Percentiles rank a stretch among this genome's conserved stretches.
phyloP scores from a whole-genome alignment of 92 coral and sea anemone species.

The Porites evermanni region DNA sequence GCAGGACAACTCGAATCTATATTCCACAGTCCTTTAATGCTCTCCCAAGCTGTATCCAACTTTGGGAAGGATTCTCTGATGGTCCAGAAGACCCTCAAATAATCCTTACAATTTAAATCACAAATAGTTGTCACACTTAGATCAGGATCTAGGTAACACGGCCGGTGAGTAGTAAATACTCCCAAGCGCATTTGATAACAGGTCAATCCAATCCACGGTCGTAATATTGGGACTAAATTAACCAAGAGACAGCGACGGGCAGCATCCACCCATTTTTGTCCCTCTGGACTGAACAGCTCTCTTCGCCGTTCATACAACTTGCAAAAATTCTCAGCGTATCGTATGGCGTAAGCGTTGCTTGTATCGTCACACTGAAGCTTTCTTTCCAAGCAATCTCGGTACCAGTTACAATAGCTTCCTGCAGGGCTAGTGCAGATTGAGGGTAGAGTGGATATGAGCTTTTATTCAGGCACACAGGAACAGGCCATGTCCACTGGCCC shows the following conservation, averaged over 20 bases:
- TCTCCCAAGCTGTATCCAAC: conserved; percentile 56
- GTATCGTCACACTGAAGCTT: conserved; percentile 43
- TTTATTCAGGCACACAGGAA: conserved; percentile 44
- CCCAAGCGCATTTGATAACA: conserved; percentile 49
- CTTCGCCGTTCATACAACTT: conserved; percentile 14
- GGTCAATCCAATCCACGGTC: conserved; percentile 49
- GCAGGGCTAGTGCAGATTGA: conserved; percentile 35
- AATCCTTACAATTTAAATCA: conserved; percentile 53
- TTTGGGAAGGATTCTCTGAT: conserved; percentile 51
- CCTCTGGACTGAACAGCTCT: conserved; percentile 22
- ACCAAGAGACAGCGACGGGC: conserved; percentile 19
- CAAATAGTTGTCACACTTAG: conserved; percentile 56
- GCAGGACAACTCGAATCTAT: conserved; percentile 40
- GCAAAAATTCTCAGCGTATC: conserved; percentile 59
- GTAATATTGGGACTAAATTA: conserved; percentile 57
- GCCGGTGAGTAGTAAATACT: conserved; percentile 61
- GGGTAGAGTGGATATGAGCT: conserved; percentile 4
- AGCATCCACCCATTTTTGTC: conserved; percentile 47
- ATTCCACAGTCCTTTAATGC: conserved; percentile 70
- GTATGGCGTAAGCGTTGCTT: conserved; percentile 52
- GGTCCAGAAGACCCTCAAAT: conserved; percentile 58
- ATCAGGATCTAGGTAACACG: conserved; percentile 67
- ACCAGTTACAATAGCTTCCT: conserved; percentile 59
- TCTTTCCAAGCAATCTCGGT: conserved; percentile 55
- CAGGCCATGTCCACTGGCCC: conserved; percentile 68